These are phyloP conservation scores for Rhagologus leucostigma DNA, from an alignment of 2,113 vertebrate species.

Conservation along the genomic window DNA sequence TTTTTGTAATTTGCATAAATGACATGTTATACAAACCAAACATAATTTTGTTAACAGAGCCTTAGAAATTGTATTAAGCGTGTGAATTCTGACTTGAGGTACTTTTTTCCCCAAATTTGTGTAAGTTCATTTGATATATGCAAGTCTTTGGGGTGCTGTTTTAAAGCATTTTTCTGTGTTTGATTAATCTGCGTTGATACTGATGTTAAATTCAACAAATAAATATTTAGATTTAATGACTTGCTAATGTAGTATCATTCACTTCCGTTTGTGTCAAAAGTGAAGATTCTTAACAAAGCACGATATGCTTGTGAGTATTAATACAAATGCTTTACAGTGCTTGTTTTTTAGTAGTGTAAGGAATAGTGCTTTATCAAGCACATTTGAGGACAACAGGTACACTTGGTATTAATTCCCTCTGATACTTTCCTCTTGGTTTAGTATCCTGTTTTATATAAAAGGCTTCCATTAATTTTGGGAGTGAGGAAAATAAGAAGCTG, in stretches of 20 bases:
- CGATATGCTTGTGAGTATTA: not conserved
- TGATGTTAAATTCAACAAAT: not conserved
- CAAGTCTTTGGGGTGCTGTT: not conserved
- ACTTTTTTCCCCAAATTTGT: not conserved
- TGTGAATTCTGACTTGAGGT: not conserved
- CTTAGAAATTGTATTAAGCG: not conserved
- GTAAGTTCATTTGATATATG: not conserved
- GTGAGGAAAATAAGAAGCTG: not conserved
- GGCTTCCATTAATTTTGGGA: not conserved
- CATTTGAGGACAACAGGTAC: not conserved
- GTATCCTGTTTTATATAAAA: not conserved
- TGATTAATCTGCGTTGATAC: not conserved
- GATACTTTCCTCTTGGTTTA: not conserved
- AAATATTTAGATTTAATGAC: not conserved
- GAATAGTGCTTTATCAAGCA: not conserved
- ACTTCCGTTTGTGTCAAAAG: not conserved
- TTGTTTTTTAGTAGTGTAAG: not conserved
- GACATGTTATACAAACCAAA: not conserved
- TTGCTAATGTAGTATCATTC: not conserved
- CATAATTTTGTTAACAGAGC: not conserved
- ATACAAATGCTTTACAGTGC: not conserved
- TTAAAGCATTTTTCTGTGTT: not conserved
- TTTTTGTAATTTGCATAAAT: not conserved
- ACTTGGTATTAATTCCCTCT: not conserved
- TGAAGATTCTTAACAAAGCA: not conserved